phyloP scores from a whole-genome alignment of 2,797 vertebrate species.

The Pangasius larnaudii region DNA sequence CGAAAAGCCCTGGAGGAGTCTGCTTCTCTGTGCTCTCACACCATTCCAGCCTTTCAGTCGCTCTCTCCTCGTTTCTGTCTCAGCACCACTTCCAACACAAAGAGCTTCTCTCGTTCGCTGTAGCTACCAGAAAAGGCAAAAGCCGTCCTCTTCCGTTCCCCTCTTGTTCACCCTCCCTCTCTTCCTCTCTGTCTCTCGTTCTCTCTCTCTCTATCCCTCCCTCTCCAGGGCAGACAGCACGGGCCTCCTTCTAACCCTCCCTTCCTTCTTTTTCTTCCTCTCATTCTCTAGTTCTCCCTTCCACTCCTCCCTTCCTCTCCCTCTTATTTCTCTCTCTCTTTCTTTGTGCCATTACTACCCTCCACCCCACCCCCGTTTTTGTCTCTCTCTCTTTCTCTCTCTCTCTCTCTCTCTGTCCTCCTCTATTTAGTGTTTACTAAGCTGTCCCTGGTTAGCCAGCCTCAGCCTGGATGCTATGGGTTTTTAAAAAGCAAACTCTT shows the following conservation, averaged over 20 bases:
- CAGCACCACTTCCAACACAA: constrained; percentile 73
- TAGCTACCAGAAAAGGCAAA: constrained; percentile 87
- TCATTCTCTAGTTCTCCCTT: constrained; percentile 38
- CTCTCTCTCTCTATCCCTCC: constrained; percentile 37
- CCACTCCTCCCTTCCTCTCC: constrained; percentile 31
- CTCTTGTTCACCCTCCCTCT: constrained; percentile 49
- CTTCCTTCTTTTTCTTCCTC: constrained; percentile 24
- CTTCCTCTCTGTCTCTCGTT: constrained; percentile 39
- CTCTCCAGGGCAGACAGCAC: constrained; percentile 34
- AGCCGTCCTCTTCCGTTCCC: constrained; percentile 72
- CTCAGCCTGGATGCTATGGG: constrained; percentile 74
- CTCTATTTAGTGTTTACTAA: constrained; percentile 82
- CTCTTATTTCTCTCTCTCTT: constrained; percentile 13
- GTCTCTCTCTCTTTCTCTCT: constrained; percentile 13
- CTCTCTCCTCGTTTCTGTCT: constrained; percentile 64
- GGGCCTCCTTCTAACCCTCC: constrained; percentile 27
- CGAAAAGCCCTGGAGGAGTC: constrained; percentile 74
- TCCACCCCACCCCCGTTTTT: neutral
- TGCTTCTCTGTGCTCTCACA: constrained; percentile 73
- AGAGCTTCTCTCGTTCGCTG: constrained; percentile 70
- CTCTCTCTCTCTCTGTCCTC: constrained; percentile 51
- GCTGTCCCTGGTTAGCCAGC: constrained; percentile 88
- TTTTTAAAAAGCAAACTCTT: constrained; percentile 34
- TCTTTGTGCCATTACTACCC: neutral
- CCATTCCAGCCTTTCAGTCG: constrained; percentile 66